Base-by-base conservation (phyloP, 2,888 invertebrate species). In the Synanthedon andrenaeformis region DNA sequence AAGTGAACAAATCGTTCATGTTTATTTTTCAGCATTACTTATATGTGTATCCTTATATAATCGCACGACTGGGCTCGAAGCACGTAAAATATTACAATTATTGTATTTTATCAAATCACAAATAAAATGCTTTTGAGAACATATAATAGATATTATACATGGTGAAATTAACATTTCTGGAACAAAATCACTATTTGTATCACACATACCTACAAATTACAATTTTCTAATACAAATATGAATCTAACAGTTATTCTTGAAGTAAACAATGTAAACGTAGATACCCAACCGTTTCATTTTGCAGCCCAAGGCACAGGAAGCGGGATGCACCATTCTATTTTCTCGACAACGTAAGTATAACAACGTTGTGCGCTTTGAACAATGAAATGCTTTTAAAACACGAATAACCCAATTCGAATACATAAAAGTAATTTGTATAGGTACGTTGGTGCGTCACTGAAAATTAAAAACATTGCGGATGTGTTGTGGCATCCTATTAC, bases 341-440 rank as follows among this genome's bases (percentile, higher is more conserved):
- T 79, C 81, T 79, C 77, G 65, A 60, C 78, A 35, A 35, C 35
- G 10, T 35, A 35, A 35, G 35, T 35, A 74, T 80, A 80, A 80
- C 79, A 74, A 75, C 76, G 65, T 78, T 76, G 51, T 76, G 74
- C 74, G 74, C 70, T 76, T 75, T 72, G 79, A 81, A 85, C 85
- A 84, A 83, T 82, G 82, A 80, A 85, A 83, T 76, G 85, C 84
- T 85, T 84, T 85, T 84, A 84, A 84, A 83, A 82, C 76, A 79
- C 72, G 75, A 72, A 78, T 76, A 75, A 76, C 75, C 73, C 77
- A 75, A 79, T 79, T 74, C 69, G 67, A 75, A 75, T 70, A 72
- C 56, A 60, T 53, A 71, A 73, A 74, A 69, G 67, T 74, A 74
- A 76, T 73, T 76, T 69, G 65, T 60, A 59, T 35, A 35, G 10